Base-by-base conservation (phyloP, 2,797 vertebrate genomes). In the Danio tinwini region DNA sequence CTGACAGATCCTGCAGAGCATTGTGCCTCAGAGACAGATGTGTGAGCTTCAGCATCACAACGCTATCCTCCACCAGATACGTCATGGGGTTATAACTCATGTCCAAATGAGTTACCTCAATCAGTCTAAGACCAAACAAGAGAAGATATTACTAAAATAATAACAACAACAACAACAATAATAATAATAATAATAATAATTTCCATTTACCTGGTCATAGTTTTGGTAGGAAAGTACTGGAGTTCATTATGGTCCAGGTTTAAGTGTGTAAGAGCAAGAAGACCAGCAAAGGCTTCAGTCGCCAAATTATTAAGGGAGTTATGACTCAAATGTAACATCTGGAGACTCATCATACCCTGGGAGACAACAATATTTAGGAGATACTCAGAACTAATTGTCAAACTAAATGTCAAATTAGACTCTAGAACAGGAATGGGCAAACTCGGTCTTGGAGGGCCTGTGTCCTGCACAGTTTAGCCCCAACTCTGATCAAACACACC, bases 241-340 rank as follows among this genome's bases (percentile, higher is more conserved):
- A 98, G 92, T 87, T 97, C 96, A 0, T 97, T 98, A 89, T 96
- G 94, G 80, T 97, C 95, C 87, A 98, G 84, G 84, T 94, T 95
- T 81, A 98, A 93, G 13, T 94, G 91, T 55, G 78, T 91, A 63
- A 98, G 93, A 1, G 92, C 83, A 0, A 95, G 93, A 83, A 98
- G 91, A 11, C 95, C 93, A 0, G 92, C 87, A 14, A 98, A 98
- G 0, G 96, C 95, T 82, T 98, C 96, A 0, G 84, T 89, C 0
- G 94, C 94, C 87, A 98, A 88, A 79, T 97, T 95, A 2, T 96
- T 96, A 84, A 98, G 92, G n/a, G 93, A 87, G 2, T 98, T 98
- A 62, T 95, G 91, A 50, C 95, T 94, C 19, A 98, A 93, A 47
- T 85, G 92, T 53, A 98, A 93, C 94, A 95, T 94, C 84, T 92